These are phyloP conservation scores for Hippopotamyrus pictus DNA, from an alignment of 2,797 vertebrate genomes.

Conservation along the genomic window DNA sequence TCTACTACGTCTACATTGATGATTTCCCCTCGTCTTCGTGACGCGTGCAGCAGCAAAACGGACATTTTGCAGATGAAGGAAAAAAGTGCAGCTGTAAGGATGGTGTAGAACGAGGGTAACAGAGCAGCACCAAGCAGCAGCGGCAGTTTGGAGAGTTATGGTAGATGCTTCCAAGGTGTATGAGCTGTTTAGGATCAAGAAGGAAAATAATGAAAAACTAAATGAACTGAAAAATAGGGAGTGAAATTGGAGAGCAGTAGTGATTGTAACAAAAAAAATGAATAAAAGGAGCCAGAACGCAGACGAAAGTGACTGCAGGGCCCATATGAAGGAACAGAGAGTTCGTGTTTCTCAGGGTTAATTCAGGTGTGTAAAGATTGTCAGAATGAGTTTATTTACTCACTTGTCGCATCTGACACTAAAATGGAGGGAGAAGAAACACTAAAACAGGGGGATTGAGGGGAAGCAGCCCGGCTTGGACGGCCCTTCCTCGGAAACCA, in stretches of 20 bases:
- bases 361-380: not conserved
- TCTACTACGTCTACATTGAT: not conserved
- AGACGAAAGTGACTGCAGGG: not conserved
- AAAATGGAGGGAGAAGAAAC: not conserved
- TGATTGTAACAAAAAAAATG: not conserved
- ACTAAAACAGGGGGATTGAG: not conserved
- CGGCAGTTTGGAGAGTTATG: not conserved
- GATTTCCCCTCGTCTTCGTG: not conserved
- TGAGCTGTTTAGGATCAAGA: not conserved
- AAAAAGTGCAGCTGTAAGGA: not conserved
- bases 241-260: not conserved
- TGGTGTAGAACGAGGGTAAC: not conserved
- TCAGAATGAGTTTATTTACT: not conserved
- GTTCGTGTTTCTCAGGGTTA: not conserved
- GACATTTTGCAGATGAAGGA: not conserved
- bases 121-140: not conserved
- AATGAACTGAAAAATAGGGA: not conserved
- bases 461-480: not conserved
- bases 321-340: not conserved
- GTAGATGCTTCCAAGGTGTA: not conserved
- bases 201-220: not conserved
- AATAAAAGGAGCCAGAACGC: not conserved
- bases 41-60: not conserved
- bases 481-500: not conserved
- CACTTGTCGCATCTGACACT: not conserved